Conservation (phyloP, 2,113 vertebrate species). For the Cavia aperea region DNA sequence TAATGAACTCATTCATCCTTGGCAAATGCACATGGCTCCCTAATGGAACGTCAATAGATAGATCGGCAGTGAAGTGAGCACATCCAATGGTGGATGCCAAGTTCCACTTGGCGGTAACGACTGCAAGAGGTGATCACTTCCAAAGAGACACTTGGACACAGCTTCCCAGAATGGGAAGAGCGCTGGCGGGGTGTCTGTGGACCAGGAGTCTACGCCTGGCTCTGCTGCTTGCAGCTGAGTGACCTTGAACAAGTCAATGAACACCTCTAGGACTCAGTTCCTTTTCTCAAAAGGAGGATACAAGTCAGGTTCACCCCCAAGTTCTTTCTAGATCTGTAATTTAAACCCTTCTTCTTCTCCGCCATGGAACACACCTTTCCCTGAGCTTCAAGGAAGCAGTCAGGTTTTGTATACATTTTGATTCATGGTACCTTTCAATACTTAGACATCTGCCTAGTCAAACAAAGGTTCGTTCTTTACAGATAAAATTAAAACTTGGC, state of each 20-base stretch:
- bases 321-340: background rate
- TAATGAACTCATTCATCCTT: slow-evolving; percentile 84
- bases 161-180: rapidly evolving
- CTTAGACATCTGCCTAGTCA: slow-evolving; percentile 19
- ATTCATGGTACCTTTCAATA: rapidly evolving
- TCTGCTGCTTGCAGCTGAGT: background rate
- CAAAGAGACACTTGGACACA: slow-evolving; percentile 40
- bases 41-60: slow-evolving; percentile 79
- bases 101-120: slow-evolving; percentile 70
- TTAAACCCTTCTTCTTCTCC: rapidly evolving
- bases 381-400: too few species aligned
- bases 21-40: slow-evolving; percentile 79
- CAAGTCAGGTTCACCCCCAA: rapidly evolving
- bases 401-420: rapidly evolving
- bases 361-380: background rate
- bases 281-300: background rate
- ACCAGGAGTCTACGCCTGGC: background rate
- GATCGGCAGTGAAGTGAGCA: slow-evolving; percentile 75
- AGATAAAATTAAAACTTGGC: slow-evolving; percentile 39
- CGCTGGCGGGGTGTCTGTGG: background rate
- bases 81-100: slow-evolving; percentile 73
- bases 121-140: slow-evolving; percentile 61
- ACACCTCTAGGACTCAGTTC: background rate
- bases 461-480: background rate
- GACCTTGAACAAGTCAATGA: background rate